Conservation (phyloP, 2,888 invertebrate species). For the Andrena praecox region DNA sequence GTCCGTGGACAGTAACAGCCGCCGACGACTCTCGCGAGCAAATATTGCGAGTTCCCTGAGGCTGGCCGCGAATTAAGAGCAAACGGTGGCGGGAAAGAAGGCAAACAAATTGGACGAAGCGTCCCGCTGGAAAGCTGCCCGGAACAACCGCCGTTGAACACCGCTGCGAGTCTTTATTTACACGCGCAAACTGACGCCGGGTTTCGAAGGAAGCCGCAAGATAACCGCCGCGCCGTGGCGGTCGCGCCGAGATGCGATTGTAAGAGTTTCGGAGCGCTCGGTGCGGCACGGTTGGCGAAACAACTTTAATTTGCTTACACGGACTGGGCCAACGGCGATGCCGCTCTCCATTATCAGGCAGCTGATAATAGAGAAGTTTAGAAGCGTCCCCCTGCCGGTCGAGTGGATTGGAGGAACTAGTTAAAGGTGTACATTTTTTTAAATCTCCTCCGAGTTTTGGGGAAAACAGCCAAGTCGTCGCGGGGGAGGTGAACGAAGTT, state of each 20-base stretch:
- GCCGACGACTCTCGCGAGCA: slow-evolving; percentile 21
- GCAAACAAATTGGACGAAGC: slow-evolving; percentile 56
- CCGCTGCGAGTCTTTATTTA: slow-evolving; percentile 51
- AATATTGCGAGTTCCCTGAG: slow-evolving; percentile 23
- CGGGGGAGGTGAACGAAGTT: background rate
- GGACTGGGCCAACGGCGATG: background rate
- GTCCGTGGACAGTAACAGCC: slow-evolving; percentile 1
- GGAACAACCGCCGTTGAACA: slow-evolving; percentile 37
- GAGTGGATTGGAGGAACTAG: too few species aligned
- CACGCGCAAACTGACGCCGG: slow-evolving; percentile 34
- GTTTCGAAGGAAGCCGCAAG: slow-evolving; percentile 41
- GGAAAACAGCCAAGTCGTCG: background rate
- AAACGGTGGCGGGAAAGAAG: slow-evolving; percentile 40
- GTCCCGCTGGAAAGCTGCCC: slow-evolving; percentile 56
- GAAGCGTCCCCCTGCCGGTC: background rate
- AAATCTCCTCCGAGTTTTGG: slow-evolving; percentile 1
- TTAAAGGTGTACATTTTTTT: slow-evolving; percentile 14
- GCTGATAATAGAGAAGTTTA: slow-evolving; percentile 49
- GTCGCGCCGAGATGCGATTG: slow-evolving; percentile 14
- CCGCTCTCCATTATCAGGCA: slow-evolving; percentile 20
- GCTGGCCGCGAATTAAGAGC: slow-evolving; percentile 31
- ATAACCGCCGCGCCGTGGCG: slow-evolving; percentile 34
- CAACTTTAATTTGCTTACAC: slow-evolving; percentile 55
- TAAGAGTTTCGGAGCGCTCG: slow-evolving; percentile 42
- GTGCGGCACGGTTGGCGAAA: background rate